Evolutionary conservation across 64 coral and sea anemone species (phyloP), one percentile per base, ranked within the genome.

Genomic region (Montipora capricornis): DNA sequence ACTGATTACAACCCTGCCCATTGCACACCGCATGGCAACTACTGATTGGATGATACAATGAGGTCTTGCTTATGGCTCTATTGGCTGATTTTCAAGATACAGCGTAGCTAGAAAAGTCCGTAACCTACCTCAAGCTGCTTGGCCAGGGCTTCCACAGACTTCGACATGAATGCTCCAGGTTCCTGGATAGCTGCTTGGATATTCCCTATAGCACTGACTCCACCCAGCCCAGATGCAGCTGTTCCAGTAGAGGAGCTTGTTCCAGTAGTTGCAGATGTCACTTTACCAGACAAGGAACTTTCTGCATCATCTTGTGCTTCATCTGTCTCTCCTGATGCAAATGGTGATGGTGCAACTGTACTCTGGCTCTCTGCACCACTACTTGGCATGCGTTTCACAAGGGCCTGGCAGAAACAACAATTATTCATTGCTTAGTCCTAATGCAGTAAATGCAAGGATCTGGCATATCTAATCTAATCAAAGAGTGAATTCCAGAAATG

Each of bases 371-470:
- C 81, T n/a, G 60, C 81, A 19, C 74, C 46, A 52, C 53, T 76
- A 47, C 91, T 88, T 55, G 75, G 83, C 12, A 60, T 88, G 26
- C 91, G 91, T 49, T 93, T 93, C 3, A 93, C 91, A 29, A 93
- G 50, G 16, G 91, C 79, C 91, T 93, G 60, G 5, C 24, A 17
- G 69, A 15, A 92, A 84, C 44, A 6, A 73, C 17, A 49, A 51
- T 74, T 17, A 57, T 8, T 57, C 6, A 11, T 57, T 8, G 53
- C 53, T 8, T 57, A 57, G 11, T 8, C 11, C 6, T 20, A 19
- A 81, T 79, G 5, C 22, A 79, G 13, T 69, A 19, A 68, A 17
- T 16, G 66, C 13, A 68, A 16, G 16, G 66, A 13, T 68, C 12
- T 68, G 4, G n/a, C 5, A 69, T 13, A 57, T 57, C 53, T 57